These are phyloP conservation scores for Euleptes europaea DNA, from an alignment of 2,113 vertebrate species.

Conservation along the genomic window DNA sequence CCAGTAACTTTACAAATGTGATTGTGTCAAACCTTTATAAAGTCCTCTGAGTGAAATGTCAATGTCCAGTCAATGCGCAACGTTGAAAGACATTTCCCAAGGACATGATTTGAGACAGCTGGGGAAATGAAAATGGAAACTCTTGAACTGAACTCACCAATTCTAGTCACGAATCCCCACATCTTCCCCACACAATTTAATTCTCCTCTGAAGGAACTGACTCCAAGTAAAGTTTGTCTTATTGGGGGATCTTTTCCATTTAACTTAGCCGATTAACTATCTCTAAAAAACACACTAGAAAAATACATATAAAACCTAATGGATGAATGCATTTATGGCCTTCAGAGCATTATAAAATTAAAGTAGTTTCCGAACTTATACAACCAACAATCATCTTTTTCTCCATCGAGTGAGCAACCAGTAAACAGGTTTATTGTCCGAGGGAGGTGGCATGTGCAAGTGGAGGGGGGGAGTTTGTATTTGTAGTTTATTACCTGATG, in stretches of 20 bases:
- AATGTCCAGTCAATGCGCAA: neutral
- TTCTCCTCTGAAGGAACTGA: neutral
- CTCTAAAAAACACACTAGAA: neutral
- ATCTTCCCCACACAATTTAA: neutral
- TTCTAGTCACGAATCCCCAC: neutral
- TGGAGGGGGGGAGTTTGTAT: constrained; percentile 36
- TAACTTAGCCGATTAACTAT: neutral
- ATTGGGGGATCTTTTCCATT: neutral
- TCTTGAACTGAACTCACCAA: neutral
- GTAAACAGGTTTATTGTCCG: constrained; percentile 42
- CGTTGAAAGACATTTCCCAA: neutral
- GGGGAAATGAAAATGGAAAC: neutral
- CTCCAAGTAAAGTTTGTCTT: constrained; percentile 5
- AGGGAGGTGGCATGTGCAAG: constrained; percentile 37
- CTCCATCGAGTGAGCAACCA: constrained; percentile 29
- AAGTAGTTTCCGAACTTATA: constrained; percentile 26
- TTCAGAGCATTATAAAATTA: constrained; percentile 28
- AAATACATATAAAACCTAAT: constrained; percentile 39
- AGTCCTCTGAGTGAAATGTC: constrained; percentile 1
- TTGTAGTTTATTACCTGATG: constrained; percentile 35
- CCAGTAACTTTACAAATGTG: neutral
- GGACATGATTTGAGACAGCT: constrained; percentile 9
- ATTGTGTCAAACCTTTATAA: neutral
- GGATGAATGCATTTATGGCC: constrained; percentile 35
- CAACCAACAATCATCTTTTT: constrained; percentile 43